These are phyloP conservation scores for Fringilla coelebs DNA, from an alignment of 2,797 vertebrate genomes.

Conservation along the genomic window DNA sequence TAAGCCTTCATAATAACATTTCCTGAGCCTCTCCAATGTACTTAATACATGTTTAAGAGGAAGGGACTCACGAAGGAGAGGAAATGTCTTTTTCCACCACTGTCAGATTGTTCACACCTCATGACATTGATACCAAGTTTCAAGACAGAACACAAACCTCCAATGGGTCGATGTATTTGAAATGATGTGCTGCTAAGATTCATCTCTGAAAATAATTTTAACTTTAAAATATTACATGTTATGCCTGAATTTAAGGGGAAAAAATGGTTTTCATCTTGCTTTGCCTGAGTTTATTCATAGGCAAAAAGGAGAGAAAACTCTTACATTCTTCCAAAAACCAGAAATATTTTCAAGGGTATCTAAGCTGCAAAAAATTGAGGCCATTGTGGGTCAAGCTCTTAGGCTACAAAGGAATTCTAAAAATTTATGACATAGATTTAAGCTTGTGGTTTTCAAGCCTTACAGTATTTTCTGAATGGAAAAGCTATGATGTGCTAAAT, in stretches of 20 bases:
- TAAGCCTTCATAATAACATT: not conserved
- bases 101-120: not conserved
- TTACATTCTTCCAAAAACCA: not conserved
- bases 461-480: not conserved
- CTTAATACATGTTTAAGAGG: not conserved
- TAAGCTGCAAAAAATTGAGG: not conserved
- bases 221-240: not conserved
- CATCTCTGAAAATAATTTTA: not conserved
- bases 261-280: not conserved
- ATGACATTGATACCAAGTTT: not conserved
- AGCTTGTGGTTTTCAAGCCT: not conserved
- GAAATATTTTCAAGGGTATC: not conserved
- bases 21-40: not conserved
- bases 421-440: not conserved
- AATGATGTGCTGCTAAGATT: not conserved
- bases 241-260: not conserved
- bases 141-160: not conserved
- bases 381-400: not conserved
- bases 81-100: not conserved
- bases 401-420: not conserved
- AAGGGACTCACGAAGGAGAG: not conserved
- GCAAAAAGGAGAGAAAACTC: not conserved
- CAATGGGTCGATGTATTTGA: not conserved
- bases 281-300: not conserved
- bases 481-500: not conserved